Evolutionary conservation across 92 coral and sea anemone genomes (phyloP), one percentile per base, ranked within the genome.

Genomic region (Pocillopora grandis): DNA sequence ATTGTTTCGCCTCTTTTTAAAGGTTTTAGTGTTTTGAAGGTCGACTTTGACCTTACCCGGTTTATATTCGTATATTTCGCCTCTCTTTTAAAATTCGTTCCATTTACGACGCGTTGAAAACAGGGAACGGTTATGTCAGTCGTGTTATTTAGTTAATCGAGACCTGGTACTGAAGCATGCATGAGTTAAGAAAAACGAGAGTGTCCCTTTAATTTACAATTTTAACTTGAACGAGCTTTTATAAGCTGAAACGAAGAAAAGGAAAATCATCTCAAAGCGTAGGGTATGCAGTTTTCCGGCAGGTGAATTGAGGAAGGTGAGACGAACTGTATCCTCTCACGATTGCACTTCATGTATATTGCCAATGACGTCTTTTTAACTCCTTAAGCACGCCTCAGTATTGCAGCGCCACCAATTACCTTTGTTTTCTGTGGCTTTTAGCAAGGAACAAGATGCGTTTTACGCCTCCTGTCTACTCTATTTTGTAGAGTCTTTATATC

Each of bases 341-440:
- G 52, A 42, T 42, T 42, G 52, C 52, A 42, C 52, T 42, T 3
- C 52, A 42, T 42, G 52, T 42, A 42, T 42, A 42, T 42, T 19
- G 15, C 33, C 12, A 10, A 70, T 37, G 75, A 70, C 75, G 75
- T 70, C 10, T 69, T 69, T 1, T 0, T 33, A 12, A 31, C 12
- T 17, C 4, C 2, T 21, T 10, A 1, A 63, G 3, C 10, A 12
- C 21, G 14, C 52, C 69, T 36, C 36, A 58, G 59, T 80, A 69
- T 80, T 80, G 66, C 65, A 68, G 48, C 57, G 18, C 4, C 36
- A 23, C 62, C 76, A 31, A 18, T 33, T 65, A 58, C 67, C 18
- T 57, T 80, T 66, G 85, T 81, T 80, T 35, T 75, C 18, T 60
- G 85, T n/a, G 85, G 85, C 23, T 70, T 71, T 21, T 4, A 60